Evolutionary conservation across 2,113 vertebrate genomes (phyloP), one percentile per base, ranked within the genome.

Genomic region (Sisor rabdophorus): DNA sequence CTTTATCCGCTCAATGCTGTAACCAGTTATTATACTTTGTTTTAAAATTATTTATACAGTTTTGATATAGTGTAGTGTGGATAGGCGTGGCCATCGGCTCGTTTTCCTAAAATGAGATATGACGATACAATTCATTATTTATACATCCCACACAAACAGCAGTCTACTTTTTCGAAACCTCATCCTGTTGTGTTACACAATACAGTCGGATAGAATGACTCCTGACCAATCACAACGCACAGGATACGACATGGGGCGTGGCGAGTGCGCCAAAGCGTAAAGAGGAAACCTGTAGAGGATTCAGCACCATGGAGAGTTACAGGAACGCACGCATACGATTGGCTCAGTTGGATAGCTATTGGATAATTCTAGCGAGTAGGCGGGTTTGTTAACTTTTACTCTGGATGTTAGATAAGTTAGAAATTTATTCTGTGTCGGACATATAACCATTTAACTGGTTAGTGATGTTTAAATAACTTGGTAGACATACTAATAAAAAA

Each of bases 271-370:
- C 0, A 22, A 48, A 16, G 36, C 20, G 1, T n/a, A 44, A 65
- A 9, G 60, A n/a, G 11, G 20, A 28, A 54, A 20, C 7, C 10
- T 11, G 32, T 28, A 12, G 11, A 40, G 22, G 19, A 19, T 88
- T 90, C 90, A 91, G 91, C 77, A 91, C 90, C 87, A 80, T 73
- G 90, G 89, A 91, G 80, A 92, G 90, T 75, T 32, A 56, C 79
- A 22, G 47, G 12, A 22, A 16, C 30, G 36, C 36, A 16, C 17
- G 11, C 13, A 17, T 2, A 3, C 20, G 86, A 92, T 90, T 90
- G 87, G 90, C 15, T 81, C 17, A 76, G 60, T n/a, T 64, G 36
- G 13, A n/a, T n/a, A n/a, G n/a, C n/a, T n/a, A n/a, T n/a, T n/a
- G n/a, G n/a, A n/a, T n/a, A n/a, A n/a, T n/a, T n/a, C n/a, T n/a